These are phyloP conservation scores for Crepidodera aurea DNA, from an alignment of 2,888 invertebrate genomes.

Conservation along the genomic window DNA sequence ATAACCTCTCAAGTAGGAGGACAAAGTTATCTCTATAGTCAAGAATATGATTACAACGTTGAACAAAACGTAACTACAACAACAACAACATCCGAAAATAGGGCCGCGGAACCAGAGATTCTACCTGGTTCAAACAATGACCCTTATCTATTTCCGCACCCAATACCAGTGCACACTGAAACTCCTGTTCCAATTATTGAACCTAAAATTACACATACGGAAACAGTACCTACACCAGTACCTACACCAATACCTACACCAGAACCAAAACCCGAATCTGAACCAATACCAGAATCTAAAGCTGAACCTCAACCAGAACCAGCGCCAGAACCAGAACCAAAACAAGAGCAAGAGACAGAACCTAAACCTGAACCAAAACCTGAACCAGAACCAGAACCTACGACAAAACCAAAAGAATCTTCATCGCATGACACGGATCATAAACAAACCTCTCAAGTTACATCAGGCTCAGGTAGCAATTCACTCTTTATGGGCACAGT, in stretches of 20 bases:
- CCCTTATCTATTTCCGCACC: constrained; percentile 40
- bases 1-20: constrained; percentile 68
- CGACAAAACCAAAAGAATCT: background rate
- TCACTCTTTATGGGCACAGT: too few species aligned
- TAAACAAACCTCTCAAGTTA: background rate
- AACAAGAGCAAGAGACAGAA: constrained; percentile 59
- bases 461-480: background rate
- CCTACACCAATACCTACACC: constrained; percentile 59
- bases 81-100: constrained; percentile 25
- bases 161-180: constrained; percentile 33
- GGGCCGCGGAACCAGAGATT: constrained; percentile 28
- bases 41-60: constrained; percentile 45
- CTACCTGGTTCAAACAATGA: constrained; percentile 40
- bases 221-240: constrained; percentile 54
- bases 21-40: constrained; percentile 71
- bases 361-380: constrained; percentile 60
- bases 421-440: background rate
- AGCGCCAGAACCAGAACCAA: constrained; percentile 10
- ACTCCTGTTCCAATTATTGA: background rate
- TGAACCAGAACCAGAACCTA: constrained; percentile 3
- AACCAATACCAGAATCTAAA: constrained; percentile 54
- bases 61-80: constrained; percentile 22
- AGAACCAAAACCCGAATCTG: constrained; percentile 50
- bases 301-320: constrained; percentile 55
- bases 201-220: constrained; percentile 60